A percentile compares a stretch with the other conserved stretches of the same genome.
These are phyloP conservation scores for Argya squamiceps DNA, from an alignment of 2,797 vertebrate genomes.

Conservation along the genomic window DNA sequence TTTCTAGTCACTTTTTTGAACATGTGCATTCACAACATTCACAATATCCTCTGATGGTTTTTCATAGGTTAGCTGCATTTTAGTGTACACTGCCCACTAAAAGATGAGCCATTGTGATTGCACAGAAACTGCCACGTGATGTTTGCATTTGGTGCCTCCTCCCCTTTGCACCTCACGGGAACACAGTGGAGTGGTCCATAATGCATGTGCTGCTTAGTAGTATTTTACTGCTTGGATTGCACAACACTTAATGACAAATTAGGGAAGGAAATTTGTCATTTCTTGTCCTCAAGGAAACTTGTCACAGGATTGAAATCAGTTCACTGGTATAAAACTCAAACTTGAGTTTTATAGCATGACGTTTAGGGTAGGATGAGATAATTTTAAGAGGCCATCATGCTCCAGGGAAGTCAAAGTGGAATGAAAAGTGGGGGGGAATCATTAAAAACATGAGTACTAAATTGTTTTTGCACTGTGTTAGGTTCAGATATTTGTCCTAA, in stretches of 20 bases:
- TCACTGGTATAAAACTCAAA: not conserved
- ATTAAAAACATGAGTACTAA: constrained; percentile 27
- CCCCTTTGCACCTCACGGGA: not conserved
- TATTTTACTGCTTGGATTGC: not conserved
- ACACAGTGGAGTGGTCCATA: not conserved
- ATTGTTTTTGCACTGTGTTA: constrained; percentile 1
- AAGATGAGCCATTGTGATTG: not conserved
- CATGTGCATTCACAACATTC: not conserved
- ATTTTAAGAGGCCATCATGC: constrained; percentile 36
- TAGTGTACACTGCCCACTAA: not conserved
- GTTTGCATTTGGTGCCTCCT: not conserved
- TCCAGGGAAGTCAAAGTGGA: constrained; percentile 3
- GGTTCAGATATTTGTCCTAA: constrained; percentile 59
- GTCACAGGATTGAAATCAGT: not conserved
- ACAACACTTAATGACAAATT: not conserved
- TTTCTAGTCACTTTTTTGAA: not conserved
- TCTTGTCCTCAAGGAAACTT: not conserved
- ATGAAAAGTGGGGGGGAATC: not conserved
- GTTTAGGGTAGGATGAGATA: constrained; percentile 22
- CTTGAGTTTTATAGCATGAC: constrained; percentile 1
- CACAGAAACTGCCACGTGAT: not conserved
- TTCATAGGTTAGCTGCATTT: not conserved
- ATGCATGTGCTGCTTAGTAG: not conserved
- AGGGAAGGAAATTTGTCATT: not conserved
- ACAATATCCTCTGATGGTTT: not conserved